A percentile compares a stretch with the other conserved stretches of the same genome.
phyloP scores from a whole-genome alignment of 2,888 invertebrate species.

The Bombyx huttoni region DNA sequence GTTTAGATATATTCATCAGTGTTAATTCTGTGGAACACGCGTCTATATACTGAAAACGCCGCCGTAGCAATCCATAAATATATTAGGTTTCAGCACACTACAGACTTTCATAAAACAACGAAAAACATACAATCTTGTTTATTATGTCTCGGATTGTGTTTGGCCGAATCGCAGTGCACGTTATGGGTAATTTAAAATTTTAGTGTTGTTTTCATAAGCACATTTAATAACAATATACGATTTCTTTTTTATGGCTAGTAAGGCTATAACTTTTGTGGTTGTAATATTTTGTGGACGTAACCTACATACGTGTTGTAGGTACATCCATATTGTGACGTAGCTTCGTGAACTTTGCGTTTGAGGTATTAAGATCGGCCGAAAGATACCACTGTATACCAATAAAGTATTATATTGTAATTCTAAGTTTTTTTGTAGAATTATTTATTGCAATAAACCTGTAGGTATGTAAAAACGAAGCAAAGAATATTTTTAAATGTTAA shows the following conservation, averaged over 20 bases:
- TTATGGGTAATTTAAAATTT: slow-evolving; percentile 12
- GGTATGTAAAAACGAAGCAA: too few relatives aligned
- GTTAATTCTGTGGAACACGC: too few relatives aligned
- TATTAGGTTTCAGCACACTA: slow-evolving; percentile 1
- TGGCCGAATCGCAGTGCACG: slow-evolving; percentile 9
- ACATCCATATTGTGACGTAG: neutral
- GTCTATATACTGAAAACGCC: too few relatives aligned
- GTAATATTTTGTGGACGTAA: neutral
- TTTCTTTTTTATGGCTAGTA: neutral
- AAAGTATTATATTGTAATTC: too few relatives aligned
- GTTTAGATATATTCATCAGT: too few relatives aligned
- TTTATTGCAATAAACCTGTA: too few relatives aligned
- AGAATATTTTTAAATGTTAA: too few relatives aligned
- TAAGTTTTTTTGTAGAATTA: too few relatives aligned
- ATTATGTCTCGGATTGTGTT: slow-evolving; percentile 14
- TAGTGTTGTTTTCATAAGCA: slow-evolving; percentile 10
- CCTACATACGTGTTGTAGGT: neutral
- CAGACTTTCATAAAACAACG: slow-evolving; percentile 13
- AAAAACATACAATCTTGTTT: slow-evolving; percentile 15
- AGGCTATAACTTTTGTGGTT: neutral
- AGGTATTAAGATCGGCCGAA: too few relatives aligned
- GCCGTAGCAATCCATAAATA: neutral
- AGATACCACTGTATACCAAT: too few relatives aligned
- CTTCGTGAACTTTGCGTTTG: too few relatives aligned
- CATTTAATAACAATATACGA: slow-evolving; percentile 5